Evolutionary conservation across 2,113 vertebrate species (phyloP).

Genomic region (Mobula birostris): DNA sequence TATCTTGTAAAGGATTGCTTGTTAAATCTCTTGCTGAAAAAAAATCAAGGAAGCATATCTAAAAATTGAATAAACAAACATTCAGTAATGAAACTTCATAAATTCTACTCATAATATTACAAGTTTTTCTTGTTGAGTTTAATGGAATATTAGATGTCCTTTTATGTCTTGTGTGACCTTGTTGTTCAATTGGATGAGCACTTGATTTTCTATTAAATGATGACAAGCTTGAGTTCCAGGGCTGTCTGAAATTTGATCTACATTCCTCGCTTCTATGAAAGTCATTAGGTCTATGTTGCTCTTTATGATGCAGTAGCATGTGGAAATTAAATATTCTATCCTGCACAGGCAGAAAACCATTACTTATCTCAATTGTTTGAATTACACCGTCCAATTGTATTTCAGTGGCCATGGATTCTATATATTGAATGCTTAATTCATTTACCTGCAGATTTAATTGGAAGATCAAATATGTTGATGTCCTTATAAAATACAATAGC

Average conservation of each 20-base stretch:
- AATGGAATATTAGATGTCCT: slow-evolving; percentile 4
- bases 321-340: slow-evolving; percentile 26
- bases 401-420: not conserved
- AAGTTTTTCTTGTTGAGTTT: not conserved
- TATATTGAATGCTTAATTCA: not conserved
- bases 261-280: not conserved
- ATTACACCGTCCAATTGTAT: slow-evolving; percentile 2
- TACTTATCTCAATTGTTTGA: slow-evolving; percentile 1
- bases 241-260: slow-evolving; percentile 18
- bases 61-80: slow-evolving; percentile 11
- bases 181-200: slow-evolving; percentile 15
- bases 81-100: not conserved
- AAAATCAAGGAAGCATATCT: slow-evolving; percentile 4
- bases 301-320: slow-evolving; percentile 21
- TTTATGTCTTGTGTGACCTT: slow-evolving; percentile 26
- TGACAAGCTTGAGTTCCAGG: slow-evolving; percentile 23
- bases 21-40: slow-evolving; percentile 17
- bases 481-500: not conserved
- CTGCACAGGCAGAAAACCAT: not conserved
- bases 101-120: not conserved
- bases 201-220: slow-evolving; percentile 26
- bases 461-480: not conserved
- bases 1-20: slow-evolving; percentile 7
- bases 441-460: not conserved
- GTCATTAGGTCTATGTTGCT: not conserved